Conservation (phyloP, 2,888 invertebrate genomes). For the Limnephilus rhombicus region DNA sequence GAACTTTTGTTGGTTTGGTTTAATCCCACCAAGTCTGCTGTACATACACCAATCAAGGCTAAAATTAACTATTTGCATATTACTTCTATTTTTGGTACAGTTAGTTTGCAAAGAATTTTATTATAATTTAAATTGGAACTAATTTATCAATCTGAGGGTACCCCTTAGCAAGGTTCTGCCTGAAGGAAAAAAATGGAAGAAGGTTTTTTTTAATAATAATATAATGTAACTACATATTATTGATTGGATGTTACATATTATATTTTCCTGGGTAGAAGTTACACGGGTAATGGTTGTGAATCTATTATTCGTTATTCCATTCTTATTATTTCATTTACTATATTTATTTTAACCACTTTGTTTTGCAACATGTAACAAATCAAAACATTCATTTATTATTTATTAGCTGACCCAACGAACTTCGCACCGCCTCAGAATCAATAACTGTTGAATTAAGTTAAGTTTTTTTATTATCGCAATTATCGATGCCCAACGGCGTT, state of each 20-base stretch:
- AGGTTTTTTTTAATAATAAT: background rate
- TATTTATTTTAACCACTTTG: background rate
- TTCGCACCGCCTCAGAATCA: too few species aligned
- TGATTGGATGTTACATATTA: background rate
- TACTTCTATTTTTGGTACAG: too few species aligned
- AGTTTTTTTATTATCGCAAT: too few species aligned
- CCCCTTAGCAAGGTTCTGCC: background rate
- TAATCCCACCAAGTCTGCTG: too few species aligned
- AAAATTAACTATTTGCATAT: too few species aligned
- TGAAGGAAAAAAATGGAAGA: background rate
- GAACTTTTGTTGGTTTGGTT: too few species aligned
- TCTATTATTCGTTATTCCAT: background rate
- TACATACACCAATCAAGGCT: too few species aligned
- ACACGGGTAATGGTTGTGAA: background rate
- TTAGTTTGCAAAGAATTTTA: background rate
- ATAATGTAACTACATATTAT: background rate
- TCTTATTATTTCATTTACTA: background rate
- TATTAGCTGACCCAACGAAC: too few species aligned
- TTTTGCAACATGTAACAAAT: too few species aligned
- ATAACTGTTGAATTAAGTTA: too few species aligned
- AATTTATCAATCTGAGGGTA: background rate
- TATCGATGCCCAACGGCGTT: too few species aligned
- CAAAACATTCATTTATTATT: too few species aligned
- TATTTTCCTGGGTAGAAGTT: background rate
- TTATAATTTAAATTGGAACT: background rate